These are phyloP conservation scores for Episyrphus balteatus DNA, from an alignment of 1,140 invertebrate species.

Conservation along the genomic window DNA sequence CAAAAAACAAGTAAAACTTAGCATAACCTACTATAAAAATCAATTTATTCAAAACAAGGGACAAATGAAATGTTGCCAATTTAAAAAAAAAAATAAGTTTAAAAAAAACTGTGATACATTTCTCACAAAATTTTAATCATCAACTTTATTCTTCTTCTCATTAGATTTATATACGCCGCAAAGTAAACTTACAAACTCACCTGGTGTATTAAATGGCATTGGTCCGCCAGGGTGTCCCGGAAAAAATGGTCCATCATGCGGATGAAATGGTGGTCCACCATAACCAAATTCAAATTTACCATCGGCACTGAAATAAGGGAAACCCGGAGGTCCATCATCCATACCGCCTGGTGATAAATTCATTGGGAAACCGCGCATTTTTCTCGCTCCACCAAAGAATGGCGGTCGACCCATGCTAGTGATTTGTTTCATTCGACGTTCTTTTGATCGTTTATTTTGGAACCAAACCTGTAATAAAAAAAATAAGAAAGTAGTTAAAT, in stretches of 20 bases:
- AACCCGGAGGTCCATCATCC: constrained; percentile 68
- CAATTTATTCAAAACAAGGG: not conserved
- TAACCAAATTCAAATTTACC: constrained; percentile 84
- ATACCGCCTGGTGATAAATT: constrained; percentile 75
- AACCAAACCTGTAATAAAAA: constrained; percentile 86
- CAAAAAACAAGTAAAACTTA: not conserved
- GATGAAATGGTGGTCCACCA: constrained; percentile 72
- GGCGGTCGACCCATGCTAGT: constrained; percentile 84
- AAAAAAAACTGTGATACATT: too few species aligned
- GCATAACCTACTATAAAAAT: not conserved
- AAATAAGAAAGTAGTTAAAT: not conserved
- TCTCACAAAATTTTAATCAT: too few species aligned
- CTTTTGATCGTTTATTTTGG: constrained; percentile 97
- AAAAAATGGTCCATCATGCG: constrained; percentile 76
- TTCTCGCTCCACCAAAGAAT: constrained; percentile 79
- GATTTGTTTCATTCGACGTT: constrained; percentile 82
- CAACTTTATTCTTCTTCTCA: too few species aligned
- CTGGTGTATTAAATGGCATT: constrained; percentile 62
- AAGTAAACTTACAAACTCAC: constrained; percentile 39
- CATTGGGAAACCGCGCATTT: constrained; percentile 82
- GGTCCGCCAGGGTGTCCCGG: constrained; percentile 62
- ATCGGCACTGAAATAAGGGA: constrained; percentile 75
- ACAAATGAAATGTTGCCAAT: too few species aligned
- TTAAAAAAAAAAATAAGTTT: too few species aligned
- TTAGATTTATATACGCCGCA: too few species aligned